A percentile compares a stretch with the other conserved stretches of the same genome.
phyloP scores from a whole-genome alignment of 2,888 invertebrate species.

The Drosophila ezoana region DNA sequence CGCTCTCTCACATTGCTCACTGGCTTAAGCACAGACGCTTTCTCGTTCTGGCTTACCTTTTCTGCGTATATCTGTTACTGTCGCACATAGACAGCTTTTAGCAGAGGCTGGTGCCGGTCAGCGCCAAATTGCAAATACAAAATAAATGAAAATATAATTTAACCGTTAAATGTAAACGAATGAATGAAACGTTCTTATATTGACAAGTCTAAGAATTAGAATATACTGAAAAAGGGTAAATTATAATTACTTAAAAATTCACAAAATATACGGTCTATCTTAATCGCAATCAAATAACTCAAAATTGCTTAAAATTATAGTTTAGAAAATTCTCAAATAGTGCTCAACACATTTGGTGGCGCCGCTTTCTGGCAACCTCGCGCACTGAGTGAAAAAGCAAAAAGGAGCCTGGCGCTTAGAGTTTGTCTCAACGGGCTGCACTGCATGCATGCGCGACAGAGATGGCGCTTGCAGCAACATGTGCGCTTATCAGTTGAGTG shows the following conservation, averaged over 20 bases:
- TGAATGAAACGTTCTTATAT: neutral
- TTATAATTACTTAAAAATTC: neutral
- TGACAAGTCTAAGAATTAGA: neutral
- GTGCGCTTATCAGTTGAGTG: slow-evolving; percentile 78
- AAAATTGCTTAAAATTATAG: neutral
- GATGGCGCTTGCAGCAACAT: slow-evolving; percentile 73
- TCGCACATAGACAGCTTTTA: slow-evolving; percentile 19
- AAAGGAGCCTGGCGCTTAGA: slow-evolving; percentile 10
- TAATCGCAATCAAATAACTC: neutral
- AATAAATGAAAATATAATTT: slow-evolving; percentile 11
- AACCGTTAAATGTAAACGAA: neutral
- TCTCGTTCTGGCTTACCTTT: slow-evolving; percentile 15
- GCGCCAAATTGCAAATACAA: slow-evolving; percentile 16
- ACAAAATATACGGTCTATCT: too few relatives aligned
- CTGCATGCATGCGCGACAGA: slow-evolving; percentile 43
- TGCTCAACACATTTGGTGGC: neutral
- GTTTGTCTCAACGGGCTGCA: slow-evolving; percentile 2
- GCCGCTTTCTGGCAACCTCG: slow-evolving; percentile 25
- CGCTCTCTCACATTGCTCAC: slow-evolving; percentile 19
- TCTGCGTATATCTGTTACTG: slow-evolving; percentile 20
- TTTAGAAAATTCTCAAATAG: neutral
- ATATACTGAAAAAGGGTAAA: neutral
- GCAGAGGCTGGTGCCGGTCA: slow-evolving; percentile 13
- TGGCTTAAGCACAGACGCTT: slow-evolving; percentile 6
- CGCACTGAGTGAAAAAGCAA: slow-evolving; percentile 2